A percentile compares a stretch with the other conserved stretches of the same genome.
phyloP scores from a whole-genome alignment of 1,140 invertebrate species.

The Drosophila azteca region DNA sequence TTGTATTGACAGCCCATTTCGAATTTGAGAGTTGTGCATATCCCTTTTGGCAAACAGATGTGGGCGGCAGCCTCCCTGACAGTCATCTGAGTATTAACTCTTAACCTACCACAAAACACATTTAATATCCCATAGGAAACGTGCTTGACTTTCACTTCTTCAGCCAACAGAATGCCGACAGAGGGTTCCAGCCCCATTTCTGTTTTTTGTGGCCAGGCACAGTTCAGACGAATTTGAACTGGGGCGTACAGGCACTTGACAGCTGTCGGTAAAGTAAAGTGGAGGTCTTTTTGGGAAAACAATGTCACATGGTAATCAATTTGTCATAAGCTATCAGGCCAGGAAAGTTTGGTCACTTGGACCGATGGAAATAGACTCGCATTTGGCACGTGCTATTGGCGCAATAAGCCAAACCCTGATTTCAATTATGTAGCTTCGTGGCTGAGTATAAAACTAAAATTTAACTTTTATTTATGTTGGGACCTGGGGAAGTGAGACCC shows the following conservation, averaged over 20 bases:
- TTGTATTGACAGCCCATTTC: neutral
- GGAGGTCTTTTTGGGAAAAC: no score
- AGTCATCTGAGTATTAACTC: no score
- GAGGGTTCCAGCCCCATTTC: constrained; percentile 29
- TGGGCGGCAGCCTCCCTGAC: constrained; percentile 4
- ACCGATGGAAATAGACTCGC: no score
- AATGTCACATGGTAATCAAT: no score
- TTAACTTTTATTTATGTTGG: constrained; percentile 71
- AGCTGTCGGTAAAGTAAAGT: no score
- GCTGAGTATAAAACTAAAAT: constrained; percentile 2
- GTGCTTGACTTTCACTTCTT: constrained; percentile 42
- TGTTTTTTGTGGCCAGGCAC: no score
- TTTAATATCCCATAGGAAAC: constrained; percentile 10
- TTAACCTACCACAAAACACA: constrained; percentile 9
- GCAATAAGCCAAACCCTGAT: neutral
- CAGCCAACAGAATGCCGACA: constrained; percentile 21
- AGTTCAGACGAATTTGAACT: no score
- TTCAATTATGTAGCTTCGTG: no score
- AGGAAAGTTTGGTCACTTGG: no score
- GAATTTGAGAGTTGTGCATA: neutral
- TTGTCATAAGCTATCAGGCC: no score
- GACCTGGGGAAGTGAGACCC: neutral
- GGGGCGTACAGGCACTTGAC: no score
- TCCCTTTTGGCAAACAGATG: constrained; percentile 2
- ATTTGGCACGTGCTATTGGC: no score